Percentiles rank a stretch among this genome's conserved stretches.
Evolutionary conservation across 2,888 invertebrate genomes (phyloP).

Genomic region (Dione vanillae): DNA sequence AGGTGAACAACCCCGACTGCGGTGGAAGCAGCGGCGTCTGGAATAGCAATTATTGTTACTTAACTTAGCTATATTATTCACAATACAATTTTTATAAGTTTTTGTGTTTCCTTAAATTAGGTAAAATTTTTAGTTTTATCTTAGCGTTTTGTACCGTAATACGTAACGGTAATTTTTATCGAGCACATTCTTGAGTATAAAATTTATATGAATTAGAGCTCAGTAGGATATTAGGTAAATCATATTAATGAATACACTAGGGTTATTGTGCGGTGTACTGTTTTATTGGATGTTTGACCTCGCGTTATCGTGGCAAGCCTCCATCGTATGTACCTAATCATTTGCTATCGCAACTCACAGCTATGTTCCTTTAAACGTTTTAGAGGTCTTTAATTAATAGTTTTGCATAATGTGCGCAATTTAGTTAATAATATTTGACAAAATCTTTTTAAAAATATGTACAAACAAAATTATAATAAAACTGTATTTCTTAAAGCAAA

Average conservation of each 20-base stretch:
- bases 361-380: constrained; percentile 49
- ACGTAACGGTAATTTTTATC: constrained; percentile 1
- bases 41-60: constrained; percentile 76
- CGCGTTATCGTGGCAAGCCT: constrained; percentile 78
- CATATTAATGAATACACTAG: constrained; percentile 61
- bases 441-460: neutral
- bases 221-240: constrained; percentile 54
- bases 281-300: constrained; percentile 73
- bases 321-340: constrained; percentile 64
- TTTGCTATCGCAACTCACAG: constrained; percentile 61
- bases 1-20: constrained; percentile 74
- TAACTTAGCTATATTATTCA: constrained; percentile 32
- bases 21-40: constrained; percentile 68
- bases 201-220: constrained; percentile 20
- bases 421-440: neutral
- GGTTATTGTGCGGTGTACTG: constrained; percentile 54
- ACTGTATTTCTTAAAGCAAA: neutral
- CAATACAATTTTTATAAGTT: constrained; percentile 31
- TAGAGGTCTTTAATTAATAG: constrained; percentile 37
- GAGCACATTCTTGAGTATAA: constrained; percentile 3
- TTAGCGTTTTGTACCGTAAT: constrained; percentile 2
- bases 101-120: too few species aligned
- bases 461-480: neutral
- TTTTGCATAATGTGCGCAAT: neutral
- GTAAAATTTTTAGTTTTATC: constrained; percentile 14